Conservation (phyloP, 30 jellyfish, hydroid and myxozoan genomes). For the Aurelia aurita region DNA sequence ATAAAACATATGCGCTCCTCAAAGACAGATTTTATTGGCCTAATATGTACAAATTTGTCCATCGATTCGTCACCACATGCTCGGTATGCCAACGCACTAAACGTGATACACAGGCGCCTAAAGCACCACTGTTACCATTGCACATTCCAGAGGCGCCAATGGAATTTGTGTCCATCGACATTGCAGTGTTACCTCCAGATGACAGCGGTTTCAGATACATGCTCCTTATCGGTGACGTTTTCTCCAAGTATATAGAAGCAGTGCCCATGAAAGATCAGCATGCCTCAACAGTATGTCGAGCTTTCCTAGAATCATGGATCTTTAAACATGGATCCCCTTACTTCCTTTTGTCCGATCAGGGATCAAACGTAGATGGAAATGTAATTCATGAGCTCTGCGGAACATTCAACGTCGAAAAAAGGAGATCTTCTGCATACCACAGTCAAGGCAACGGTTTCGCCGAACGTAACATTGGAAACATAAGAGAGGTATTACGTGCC, state of each 20-base stretch:
- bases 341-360: too few species aligned
- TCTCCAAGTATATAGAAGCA: too few species aligned
- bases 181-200: conserved; percentile 32
- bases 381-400: too few species aligned
- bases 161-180: conserved; percentile 23
- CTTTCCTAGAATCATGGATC: too few species aligned
- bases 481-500: neutral
- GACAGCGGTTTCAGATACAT: conserved; percentile 28
- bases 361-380: too few species aligned
- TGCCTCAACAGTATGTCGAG: too few species aligned
- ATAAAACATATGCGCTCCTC: conserved; percentile 28
- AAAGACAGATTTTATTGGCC: neutral
- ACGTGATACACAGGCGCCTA: conserved; percentile 31
- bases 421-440: too few species aligned
- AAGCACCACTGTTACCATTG: conserved; percentile 20
- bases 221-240: conserved; percentile 41
- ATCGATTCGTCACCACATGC: conserved; percentile 1
- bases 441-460: too few species aligned
- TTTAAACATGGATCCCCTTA: too few species aligned
- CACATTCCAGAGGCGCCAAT: conserved; percentile 24
- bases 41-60: neutral
- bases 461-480: too few species aligned
- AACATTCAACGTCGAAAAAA: too few species aligned
- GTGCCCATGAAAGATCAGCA: too few species aligned
- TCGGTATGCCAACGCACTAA: conserved; percentile 14